These are phyloP conservation scores for Muscidifurax raptorellus DNA, from an alignment of 1,140 invertebrate genomes.

Conservation along the genomic window DNA sequence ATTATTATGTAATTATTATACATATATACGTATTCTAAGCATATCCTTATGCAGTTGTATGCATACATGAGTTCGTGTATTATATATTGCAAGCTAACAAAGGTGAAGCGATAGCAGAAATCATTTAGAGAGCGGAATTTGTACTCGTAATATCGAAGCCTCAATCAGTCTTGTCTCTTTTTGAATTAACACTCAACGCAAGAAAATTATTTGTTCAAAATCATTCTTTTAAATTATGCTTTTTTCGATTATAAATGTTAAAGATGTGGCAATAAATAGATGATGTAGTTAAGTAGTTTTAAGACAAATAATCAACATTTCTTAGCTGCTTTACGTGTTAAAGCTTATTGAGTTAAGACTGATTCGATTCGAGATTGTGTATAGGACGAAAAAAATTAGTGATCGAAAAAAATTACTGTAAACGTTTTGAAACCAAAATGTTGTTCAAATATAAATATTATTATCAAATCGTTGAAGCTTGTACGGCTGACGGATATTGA, in stretches of 20 bases:
- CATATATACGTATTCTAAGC: slow-evolving; percentile 60
- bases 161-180: slow-evolving; percentile 16
- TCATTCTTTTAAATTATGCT: background rate
- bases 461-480: slow-evolving; percentile 56
- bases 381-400: slow-evolving; percentile 30
- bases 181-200: slow-evolving; percentile 11
- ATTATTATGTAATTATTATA: slow-evolving; percentile 59
- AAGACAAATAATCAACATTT: slow-evolving; percentile 19
- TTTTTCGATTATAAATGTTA: slow-evolving; percentile 4
- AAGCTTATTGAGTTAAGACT: slow-evolving; percentile 30
- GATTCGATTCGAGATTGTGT: slow-evolving; percentile 34
- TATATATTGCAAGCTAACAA: slow-evolving; percentile 44
- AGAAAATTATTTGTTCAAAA: background rate
- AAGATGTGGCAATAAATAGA: slow-evolving; percentile 22
- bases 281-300: background rate
- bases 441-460: slow-evolving; percentile 66
- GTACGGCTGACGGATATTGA: slow-evolving; percentile 33
- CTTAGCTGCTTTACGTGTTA: slow-evolving; percentile 12
- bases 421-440: slow-evolving; percentile 69
- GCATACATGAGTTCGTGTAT: slow-evolving; percentile 58
- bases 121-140: background rate
- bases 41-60: slow-evolving; percentile 53
- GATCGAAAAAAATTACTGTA: slow-evolving; percentile 46
- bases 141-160: background rate
- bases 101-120: background rate